These are phyloP conservation scores for Clepsis dumicolana DNA, from an alignment of 2,888 invertebrate species.

Conservation along the genomic window DNA sequence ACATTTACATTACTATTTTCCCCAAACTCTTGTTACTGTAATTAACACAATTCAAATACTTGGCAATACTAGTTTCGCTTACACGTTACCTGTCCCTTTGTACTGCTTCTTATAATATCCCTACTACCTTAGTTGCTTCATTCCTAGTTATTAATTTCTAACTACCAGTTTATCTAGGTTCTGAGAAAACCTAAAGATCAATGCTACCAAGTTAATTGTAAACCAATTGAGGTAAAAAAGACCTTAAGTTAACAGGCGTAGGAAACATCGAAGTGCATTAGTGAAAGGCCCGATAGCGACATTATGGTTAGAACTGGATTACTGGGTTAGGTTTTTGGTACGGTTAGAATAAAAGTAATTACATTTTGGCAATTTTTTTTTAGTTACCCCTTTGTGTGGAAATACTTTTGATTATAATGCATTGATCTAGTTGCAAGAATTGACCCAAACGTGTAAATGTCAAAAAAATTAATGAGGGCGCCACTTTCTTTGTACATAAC, in stretches of 20 bases:
- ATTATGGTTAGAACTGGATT: constrained; percentile 37
- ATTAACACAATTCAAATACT: too few species aligned
- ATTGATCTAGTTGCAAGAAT: too few species aligned
- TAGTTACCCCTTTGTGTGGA: too few species aligned
- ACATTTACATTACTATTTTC: too few species aligned
- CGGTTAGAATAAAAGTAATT: constrained; percentile 12
- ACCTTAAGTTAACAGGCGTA: background rate
- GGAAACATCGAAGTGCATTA: background rate
- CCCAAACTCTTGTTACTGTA: too few species aligned
- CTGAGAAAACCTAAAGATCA: constrained; percentile 32
- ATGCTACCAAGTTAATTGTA: constrained; percentile 1
- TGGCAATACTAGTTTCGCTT: too few species aligned
- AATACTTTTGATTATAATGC: too few species aligned
- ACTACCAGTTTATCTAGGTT: constrained; percentile 23
- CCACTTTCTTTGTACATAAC: too few species aligned
- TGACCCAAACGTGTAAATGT: too few species aligned
- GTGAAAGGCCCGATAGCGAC: constrained; percentile 19
- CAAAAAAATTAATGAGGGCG: too few species aligned
- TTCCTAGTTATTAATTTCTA: constrained; percentile 21
- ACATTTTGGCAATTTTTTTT: too few species aligned
- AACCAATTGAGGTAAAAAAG: background rate
- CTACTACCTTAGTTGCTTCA: constrained; percentile 6
- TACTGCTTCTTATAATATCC: background rate
- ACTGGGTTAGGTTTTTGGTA: constrained; percentile 39
- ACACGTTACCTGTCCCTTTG: too few species aligned